A percentile compares a stretch with the other conserved stretches of the same genome.
Evolutionary conservation across 2,888 invertebrate genomes (phyloP).

Genomic region (Matsumyia berberina): DNA sequence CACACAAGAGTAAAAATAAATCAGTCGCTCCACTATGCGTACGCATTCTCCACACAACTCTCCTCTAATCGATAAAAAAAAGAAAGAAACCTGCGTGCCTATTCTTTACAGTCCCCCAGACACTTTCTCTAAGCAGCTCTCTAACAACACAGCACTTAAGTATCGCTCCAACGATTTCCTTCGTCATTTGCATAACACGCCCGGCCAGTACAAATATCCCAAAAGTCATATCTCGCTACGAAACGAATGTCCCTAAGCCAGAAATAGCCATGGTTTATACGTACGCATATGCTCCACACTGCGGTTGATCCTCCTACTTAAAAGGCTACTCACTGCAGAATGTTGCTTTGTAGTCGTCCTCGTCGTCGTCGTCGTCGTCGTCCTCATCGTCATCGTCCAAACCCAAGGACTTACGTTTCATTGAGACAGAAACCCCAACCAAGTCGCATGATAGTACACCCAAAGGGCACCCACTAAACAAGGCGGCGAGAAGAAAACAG

Average conservation of each 20-base stretch:
- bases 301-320: constrained; percentile 51
- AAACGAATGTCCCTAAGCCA: constrained; percentile 46
- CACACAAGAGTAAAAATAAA: constrained; percentile 13
- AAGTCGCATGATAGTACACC: constrained; percentile 13
- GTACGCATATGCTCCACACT: constrained; percentile 48
- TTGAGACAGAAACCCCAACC: constrained; percentile 38
- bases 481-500: not conserved
- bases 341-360: constrained; percentile 4
- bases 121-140: not conserved
- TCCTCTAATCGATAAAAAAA: constrained; percentile 39
- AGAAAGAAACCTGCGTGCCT: constrained; percentile 6
- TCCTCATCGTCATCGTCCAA: not conserved
- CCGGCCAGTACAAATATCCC: constrained; percentile 43
- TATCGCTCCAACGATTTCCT: constrained; percentile 22
- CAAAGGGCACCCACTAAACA: constrained; percentile 9
- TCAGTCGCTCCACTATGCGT: constrained; percentile 13
- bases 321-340: constrained; percentile 36
- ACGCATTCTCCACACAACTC: constrained; percentile 7
- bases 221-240: constrained; percentile 52
- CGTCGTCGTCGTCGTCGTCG: not conserved
- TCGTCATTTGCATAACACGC: constrained; percentile 55
- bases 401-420: constrained; percentile 26
- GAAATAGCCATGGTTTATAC: constrained; percentile 41
- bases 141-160: constrained; percentile 27
- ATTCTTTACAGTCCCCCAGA: constrained; percentile 17